These are phyloP conservation scores for Chiroxiphia lanceolata DNA, from an alignment of 2,797 vertebrate species.

Conservation along the genomic window DNA sequence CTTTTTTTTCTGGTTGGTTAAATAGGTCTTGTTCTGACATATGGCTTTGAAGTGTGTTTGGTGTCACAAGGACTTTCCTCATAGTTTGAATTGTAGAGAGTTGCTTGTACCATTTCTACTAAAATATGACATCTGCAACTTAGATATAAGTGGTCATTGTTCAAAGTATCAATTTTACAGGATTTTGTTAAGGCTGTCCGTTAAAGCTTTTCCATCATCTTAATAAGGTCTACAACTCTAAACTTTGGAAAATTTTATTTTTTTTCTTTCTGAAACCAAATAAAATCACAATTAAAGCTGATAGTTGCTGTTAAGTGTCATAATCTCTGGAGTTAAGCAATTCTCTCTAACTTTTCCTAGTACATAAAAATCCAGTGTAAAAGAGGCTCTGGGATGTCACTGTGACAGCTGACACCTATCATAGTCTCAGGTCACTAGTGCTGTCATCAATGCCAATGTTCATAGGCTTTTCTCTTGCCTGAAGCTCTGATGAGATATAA, in stretches of 20 bases:
- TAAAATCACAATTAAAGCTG: neutral
- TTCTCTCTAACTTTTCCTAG: neutral
- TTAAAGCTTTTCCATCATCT: neutral
- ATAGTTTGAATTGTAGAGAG: neutral
- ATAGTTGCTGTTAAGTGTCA: neutral
- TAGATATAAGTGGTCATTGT: neutral
- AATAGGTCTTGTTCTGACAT: neutral
- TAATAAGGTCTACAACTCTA: neutral
- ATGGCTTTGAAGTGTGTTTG: neutral
- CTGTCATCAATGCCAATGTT: fast-evolving
- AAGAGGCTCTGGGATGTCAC: neutral
- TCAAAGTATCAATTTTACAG: neutral
- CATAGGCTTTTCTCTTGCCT: neutral
- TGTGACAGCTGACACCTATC: neutral
- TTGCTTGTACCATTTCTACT: neutral
- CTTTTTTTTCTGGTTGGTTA: neutral
- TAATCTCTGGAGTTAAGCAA: neutral
- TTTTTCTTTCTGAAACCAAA: neutral
- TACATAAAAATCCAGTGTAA: neutral
- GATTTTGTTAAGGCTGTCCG: neutral
- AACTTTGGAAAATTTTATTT: neutral
- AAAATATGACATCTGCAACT: neutral
- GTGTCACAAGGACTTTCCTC: neutral
- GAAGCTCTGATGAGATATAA: neutral
- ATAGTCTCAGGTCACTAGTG: neutral